Evolutionary conservation across 2,888 invertebrate genomes (phyloP).

Genomic region (Scelioninae gen. 1): DNA sequence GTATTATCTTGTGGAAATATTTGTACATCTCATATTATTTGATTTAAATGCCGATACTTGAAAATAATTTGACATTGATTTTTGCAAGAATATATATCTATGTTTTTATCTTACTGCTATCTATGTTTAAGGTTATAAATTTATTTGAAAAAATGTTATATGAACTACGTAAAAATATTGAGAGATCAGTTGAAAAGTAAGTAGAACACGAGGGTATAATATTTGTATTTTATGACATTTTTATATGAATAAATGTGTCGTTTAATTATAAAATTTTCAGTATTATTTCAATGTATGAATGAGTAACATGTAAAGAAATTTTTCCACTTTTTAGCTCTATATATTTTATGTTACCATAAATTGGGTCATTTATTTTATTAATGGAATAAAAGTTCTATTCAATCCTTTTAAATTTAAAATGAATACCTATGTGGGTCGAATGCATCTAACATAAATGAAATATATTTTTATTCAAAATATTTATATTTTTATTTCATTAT

Average conservation of each 20-base stretch:
- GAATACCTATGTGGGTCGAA: slow-evolving; percentile 15
- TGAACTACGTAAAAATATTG: too few species aligned
- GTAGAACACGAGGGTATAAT: not conserved
- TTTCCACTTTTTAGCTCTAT: slow-evolving; percentile 13
- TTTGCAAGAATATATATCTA: too few species aligned
- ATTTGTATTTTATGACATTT: slow-evolving; percentile 5
- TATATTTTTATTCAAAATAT: not conserved
- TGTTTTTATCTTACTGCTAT: too few species aligned
- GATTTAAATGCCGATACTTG: too few species aligned
- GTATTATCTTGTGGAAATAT: too few species aligned
- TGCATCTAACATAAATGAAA: not conserved
- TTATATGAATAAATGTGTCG: not conserved
- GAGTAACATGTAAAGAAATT: slow-evolving; percentile 7
- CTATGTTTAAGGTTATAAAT: too few species aligned
- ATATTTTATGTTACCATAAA: slow-evolving; percentile 26
- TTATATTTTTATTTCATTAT: slow-evolving; percentile 3
- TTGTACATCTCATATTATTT: too few species aligned
- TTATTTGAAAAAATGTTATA: too few species aligned
- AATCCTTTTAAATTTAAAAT: slow-evolving; percentile 28
- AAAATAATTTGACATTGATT: too few species aligned
- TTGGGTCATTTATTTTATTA: slow-evolving; percentile 36
- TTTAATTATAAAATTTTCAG: slow-evolving; percentile 21
- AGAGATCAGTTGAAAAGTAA: not conserved
- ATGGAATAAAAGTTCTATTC: slow-evolving; percentile 24
- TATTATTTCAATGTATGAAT: slow-evolving; percentile 18